These are phyloP conservation scores for Babyrousa celebensis DNA, from an alignment of 2,797 vertebrate species.

Conservation along the genomic window DNA sequence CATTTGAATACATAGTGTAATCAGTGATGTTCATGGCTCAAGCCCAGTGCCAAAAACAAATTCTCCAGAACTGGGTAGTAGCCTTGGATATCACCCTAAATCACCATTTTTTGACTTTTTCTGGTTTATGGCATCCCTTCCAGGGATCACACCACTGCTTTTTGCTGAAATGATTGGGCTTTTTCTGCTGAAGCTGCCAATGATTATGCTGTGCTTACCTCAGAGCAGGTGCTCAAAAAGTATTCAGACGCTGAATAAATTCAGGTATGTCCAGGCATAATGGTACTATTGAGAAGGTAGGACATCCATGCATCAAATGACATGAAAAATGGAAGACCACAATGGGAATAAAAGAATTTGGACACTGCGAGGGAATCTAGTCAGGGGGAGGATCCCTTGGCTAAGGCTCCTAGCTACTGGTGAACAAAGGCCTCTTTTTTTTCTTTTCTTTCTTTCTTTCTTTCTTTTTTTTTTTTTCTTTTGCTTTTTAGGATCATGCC, in stretches of 20 bases:
- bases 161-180: neutral
- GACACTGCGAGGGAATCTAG: rapidly evolving
- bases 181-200: neutral
- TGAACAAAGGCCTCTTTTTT: too few relatives aligned
- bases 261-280: neutral
- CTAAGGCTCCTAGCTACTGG: neutral
- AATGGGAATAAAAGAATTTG: neutral
- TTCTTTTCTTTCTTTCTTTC: too few relatives aligned
- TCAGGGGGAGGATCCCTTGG: neutral
- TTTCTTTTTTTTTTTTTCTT: too few relatives aligned
- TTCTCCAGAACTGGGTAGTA: neutral
- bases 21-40: too few relatives aligned
- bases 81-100: too few relatives aligned
- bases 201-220: neutral
- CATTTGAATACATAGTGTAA: neutral
- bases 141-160: too few relatives aligned
- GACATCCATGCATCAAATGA: neutral
- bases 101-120: neutral
- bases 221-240: neutral
- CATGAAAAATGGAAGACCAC: neutral
- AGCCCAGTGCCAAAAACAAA: neutral
- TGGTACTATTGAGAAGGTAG: neutral
- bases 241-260: neutral
- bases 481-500: too few relatives aligned
- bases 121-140: neutral